Conservation (phyloP, 2,888 invertebrate species). For the Cephus pygmeus region DNA sequence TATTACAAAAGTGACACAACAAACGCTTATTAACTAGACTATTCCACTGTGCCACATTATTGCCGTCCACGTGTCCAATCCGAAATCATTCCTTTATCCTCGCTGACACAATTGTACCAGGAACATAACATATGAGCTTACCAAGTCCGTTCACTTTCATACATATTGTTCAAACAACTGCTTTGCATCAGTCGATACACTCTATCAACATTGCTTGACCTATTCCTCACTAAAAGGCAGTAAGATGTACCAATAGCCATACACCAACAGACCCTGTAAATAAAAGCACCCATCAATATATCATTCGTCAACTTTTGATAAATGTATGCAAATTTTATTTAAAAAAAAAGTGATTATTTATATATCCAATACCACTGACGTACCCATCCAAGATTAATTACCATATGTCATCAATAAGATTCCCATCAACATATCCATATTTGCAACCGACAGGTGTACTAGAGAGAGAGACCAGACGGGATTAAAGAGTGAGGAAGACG, state of each 20-base stretch:
- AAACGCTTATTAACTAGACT: background rate
- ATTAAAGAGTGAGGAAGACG: background rate
- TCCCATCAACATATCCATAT: background rate
- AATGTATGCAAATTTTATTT: background rate
- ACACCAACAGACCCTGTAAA: background rate
- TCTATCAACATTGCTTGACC: background rate
- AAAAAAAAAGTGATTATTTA: background rate
- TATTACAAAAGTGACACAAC: background rate
- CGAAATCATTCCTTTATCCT: background rate
- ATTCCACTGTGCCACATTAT: background rate
- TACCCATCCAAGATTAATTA: background rate
- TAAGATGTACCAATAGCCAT: background rate
- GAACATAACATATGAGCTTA: background rate
- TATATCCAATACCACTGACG: background rate
- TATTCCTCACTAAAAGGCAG: background rate
- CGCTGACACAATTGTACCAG: background rate
- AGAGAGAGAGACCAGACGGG: background rate
- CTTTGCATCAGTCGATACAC: background rate
- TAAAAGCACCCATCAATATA: background rate
- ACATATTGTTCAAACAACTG: background rate
- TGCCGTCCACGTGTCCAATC: background rate
- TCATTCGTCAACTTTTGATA: background rate
- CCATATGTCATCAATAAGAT: background rate
- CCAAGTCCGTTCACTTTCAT: background rate
- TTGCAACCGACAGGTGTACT: background rate